A percentile compares a stretch with the other conserved stretches of the same genome.
These are phyloP conservation scores for Conomelus anceps DNA, from an alignment of 2,888 invertebrate genomes.

Conservation along the genomic window DNA sequence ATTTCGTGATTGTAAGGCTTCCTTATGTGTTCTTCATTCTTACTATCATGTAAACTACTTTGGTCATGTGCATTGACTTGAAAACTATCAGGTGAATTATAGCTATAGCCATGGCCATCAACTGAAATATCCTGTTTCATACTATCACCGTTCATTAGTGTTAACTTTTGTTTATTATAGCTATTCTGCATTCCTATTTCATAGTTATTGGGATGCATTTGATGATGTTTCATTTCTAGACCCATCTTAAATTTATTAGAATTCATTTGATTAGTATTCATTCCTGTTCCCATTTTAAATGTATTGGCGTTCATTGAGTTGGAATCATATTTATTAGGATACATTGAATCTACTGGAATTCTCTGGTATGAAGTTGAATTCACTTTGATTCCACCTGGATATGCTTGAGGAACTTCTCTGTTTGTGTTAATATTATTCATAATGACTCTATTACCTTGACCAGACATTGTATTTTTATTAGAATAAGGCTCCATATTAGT, in stretches of 20 bases:
- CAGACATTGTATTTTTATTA: neutral
- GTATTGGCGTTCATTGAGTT: neutral
- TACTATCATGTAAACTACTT: neutral
- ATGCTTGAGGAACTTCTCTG: neutral
- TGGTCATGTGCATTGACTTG: neutral
- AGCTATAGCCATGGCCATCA: neutral
- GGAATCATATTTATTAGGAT: neutral
- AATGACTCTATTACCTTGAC: neutral
- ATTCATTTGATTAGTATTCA: neutral
- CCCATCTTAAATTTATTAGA: neutral
- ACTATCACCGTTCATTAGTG: neutral
- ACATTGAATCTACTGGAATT: neutral
- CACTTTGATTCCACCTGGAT: neutral
- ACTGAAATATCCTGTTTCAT: neutral
- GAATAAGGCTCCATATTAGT: neutral
- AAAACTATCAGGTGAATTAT: neutral
- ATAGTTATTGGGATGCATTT: neutral
- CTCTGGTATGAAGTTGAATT: neutral
- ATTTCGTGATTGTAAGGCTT: neutral
- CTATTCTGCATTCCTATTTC: neutral
- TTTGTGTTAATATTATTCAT: neutral
- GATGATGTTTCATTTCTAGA: neutral
- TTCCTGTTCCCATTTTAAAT: neutral
- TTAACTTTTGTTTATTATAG: neutral
- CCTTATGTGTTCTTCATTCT: neutral